Percentiles rank a stretch among this genome's conserved stretches.
Evolutionary conservation across 30 jellyfish, hydroid and myxozoan genomes (phyloP).

Genomic region (Phacellophora camtschatica): DNA sequence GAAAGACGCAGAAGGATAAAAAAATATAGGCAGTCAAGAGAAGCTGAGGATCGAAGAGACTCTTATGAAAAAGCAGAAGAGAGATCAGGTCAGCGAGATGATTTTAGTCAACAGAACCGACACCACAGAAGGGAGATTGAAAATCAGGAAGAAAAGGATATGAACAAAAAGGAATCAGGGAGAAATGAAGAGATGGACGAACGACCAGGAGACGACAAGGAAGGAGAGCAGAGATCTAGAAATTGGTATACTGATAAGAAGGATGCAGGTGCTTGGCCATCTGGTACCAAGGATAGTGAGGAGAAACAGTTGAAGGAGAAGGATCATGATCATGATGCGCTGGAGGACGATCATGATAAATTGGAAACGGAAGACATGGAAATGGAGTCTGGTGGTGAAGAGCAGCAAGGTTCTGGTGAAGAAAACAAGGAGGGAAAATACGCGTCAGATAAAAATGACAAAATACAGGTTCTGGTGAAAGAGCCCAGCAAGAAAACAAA

Average conservation of each 20-base stretch:
- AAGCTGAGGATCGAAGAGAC: not conserved
- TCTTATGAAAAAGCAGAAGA: not conserved
- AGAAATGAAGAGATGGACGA: not conserved
- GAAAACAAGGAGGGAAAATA: too few relatives aligned
- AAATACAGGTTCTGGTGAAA: too few relatives aligned
- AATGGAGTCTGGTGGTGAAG: slow-evolving; percentile 3
- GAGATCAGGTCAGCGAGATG: not conserved
- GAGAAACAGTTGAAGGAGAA: not conserved
- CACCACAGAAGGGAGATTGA: not conserved
- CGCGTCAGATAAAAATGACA: too few relatives aligned
- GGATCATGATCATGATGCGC: not conserved
- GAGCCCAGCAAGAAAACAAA: too few relatives aligned
- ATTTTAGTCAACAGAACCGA: not conserved
- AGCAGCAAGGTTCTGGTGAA: too few relatives aligned
- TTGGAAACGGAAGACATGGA: slow-evolving; percentile 36
- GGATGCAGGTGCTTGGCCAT: too few relatives aligned
- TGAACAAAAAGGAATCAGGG: not conserved
- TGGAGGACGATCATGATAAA: not conserved
- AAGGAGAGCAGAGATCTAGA: not conserved
- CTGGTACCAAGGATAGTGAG: not conserved
- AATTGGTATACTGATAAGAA: not conserved
- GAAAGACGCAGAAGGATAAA: not conserved
- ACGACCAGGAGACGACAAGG: not conserved
- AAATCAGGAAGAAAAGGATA: not conserved
- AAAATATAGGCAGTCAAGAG: not conserved